A percentile compares a stretch with the other conserved stretches of the same genome.
phyloP scores from a whole-genome alignment of 2,888 invertebrate species.

The Gonocerus acuteangulatus region DNA sequence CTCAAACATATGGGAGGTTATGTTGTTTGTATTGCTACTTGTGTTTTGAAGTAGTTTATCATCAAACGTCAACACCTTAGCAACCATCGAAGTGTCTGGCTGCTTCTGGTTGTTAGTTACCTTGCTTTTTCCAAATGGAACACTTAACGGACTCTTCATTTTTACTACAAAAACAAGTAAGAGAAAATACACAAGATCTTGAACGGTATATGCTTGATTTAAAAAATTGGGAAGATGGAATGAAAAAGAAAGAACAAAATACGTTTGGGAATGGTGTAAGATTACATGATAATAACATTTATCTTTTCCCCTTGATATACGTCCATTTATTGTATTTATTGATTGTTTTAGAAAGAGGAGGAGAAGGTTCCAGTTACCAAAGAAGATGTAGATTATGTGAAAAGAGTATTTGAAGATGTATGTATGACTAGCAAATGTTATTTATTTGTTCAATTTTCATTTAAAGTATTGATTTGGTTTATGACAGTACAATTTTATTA shows the following conservation, averaged over 20 bases:
- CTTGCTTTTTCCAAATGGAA: too few relatives aligned
- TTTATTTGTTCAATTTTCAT: slow-evolving; percentile 19
- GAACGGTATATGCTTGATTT: slow-evolving; percentile 48
- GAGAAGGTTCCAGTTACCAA: background rate
- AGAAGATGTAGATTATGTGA: slow-evolving; percentile 20
- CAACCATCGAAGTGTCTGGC: too few relatives aligned
- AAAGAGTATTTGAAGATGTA: slow-evolving; percentile 41
- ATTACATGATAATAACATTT: too few relatives aligned
- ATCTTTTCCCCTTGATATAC: too few relatives aligned
- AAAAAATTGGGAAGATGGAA: slow-evolving; percentile 37
- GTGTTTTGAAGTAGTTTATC: too few relatives aligned
- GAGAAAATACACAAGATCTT: slow-evolving; percentile 63
- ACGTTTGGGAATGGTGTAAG: background rate
- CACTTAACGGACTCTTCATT: slow-evolving; percentile 59
- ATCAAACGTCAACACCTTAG: too few relatives aligned
- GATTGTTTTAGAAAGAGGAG: background rate
- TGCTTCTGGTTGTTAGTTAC: too few relatives aligned
- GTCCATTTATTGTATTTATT: background rate
- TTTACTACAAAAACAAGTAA: slow-evolving; percentile 60
- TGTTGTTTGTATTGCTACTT: too few relatives aligned
- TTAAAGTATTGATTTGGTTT: too few relatives aligned
- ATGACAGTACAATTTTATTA: background rate
- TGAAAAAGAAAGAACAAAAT: slow-evolving; percentile 37
- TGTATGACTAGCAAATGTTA: background rate
- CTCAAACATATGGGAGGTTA: too few relatives aligned